Evolutionary conservation across 2,797 vertebrate species (phyloP), one percentile per base, ranked within the genome.

Genomic region (Odontamblyopus rebecca): DNA sequence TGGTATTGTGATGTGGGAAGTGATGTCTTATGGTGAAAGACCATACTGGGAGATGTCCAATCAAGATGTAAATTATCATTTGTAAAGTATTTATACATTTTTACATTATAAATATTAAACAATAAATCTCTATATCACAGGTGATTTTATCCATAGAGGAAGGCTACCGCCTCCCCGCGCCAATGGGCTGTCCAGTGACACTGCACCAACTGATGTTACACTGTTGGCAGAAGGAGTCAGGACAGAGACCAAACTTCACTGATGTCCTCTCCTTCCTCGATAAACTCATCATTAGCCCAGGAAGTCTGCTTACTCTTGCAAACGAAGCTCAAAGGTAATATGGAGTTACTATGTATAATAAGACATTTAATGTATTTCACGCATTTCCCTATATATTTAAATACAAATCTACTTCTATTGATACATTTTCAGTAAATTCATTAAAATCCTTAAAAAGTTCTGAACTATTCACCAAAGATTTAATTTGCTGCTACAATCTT

Each of bases 11-110:
- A 99, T 99, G 98, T 99, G 98, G 98, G 98, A 99, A 85, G 98
- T 98, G 86, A 99, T 98, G 97, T 99, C 98, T 67, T 99, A 98
- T 0, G 98, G 98, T 32, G 98, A 99, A 86, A 94, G 97, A 76
- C 98, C 98, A 0, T 99, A 99, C 79, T 99, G 98, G 98, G 98
- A 99, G 90, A 99, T 99, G 98, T 99, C 97, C 85, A 99, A 99
- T 90, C 98, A 99, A 90, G 98, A 99, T 78, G 98, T 99, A 92
- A 96, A 96, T 90, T 70, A 30, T 16, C 16, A 32, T 18, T 61
- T 23, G 5, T 6, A 35, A 71, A 54, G 5, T 59, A 16, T 41
- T 41, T 59, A 8, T 38, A 38, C 35, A 38, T 9, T 8, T 38
- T 2, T 38, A 32, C 6, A 41, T 15, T 23, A 4, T 35, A 23